These are phyloP conservation scores for Drosophila rubida DNA, from an alignment of 2,888 invertebrate genomes.

Conservation along the genomic window DNA sequence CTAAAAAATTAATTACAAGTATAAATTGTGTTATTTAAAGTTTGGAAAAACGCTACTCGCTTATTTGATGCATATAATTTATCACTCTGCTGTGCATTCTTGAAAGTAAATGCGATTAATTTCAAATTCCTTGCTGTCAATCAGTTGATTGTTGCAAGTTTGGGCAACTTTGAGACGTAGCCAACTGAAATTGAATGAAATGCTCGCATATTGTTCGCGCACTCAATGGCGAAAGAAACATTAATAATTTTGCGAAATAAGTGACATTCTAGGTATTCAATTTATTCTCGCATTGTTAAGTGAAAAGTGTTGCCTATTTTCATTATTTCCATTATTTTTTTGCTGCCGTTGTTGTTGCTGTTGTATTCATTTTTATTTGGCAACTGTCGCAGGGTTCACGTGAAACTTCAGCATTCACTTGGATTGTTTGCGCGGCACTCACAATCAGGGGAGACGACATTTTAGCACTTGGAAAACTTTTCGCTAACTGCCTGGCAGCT, in stretches of 20 bases:
- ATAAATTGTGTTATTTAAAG: no score
- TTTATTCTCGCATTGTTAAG: constrained; percentile 25
- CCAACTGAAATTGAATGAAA: not conserved
- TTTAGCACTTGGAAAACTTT: constrained; percentile 34
- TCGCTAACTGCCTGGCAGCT: constrained; percentile 39
- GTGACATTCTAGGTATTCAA: constrained; percentile 10
- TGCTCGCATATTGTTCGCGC: not conserved
- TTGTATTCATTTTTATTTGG: not conserved
- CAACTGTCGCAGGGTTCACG: constrained; percentile 15
- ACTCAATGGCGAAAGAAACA: not conserved
- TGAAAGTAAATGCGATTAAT: not conserved
- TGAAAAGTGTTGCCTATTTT: constrained; percentile 44
- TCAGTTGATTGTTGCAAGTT: constrained; percentile 2
- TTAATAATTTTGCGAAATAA: constrained; percentile 5
- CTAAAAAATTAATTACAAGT: no score
- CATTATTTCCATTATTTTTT: not conserved
- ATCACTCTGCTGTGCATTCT: not conserved
- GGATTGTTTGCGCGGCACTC: constrained; percentile 25
- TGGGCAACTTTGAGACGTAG: not conserved
- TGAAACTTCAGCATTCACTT: constrained; percentile 11
- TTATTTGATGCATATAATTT: not conserved
- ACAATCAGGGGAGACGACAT: constrained; percentile 28
- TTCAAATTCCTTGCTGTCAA: not conserved
- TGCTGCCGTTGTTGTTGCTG: no score
- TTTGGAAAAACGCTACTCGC: no score